A percentile compares a stretch with the other conserved stretches of the same genome.
phyloP scores from a whole-genome alignment of 1,140 invertebrate genomes.

The Trichoplusia ni region DNA sequence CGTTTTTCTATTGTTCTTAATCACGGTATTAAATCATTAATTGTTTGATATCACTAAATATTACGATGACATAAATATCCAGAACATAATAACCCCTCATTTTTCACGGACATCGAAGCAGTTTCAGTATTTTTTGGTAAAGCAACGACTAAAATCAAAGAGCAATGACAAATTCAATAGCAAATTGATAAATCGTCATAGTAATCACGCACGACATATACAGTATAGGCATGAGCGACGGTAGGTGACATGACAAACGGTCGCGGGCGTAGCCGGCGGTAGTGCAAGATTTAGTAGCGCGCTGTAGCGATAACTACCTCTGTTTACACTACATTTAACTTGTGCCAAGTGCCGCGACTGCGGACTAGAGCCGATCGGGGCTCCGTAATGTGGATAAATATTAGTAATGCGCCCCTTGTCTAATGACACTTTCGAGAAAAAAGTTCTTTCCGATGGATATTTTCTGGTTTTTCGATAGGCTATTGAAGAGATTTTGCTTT shows the following conservation, averaged over 20 bases:
- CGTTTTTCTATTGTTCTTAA: too few relatives aligned
- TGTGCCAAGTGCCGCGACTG: constrained; percentile 57
- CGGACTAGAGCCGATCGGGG: constrained; percentile 16
- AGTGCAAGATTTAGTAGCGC: constrained; percentile 64
- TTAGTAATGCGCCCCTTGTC: constrained; percentile 30
- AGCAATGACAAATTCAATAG: too few relatives aligned
- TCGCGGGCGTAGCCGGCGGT: constrained; percentile 36
- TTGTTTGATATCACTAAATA: too few relatives aligned
- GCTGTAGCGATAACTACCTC: constrained; percentile 67
- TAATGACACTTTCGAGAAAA: constrained; percentile 9
- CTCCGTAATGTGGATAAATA: constrained; percentile 31
- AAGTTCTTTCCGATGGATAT: too few relatives aligned
- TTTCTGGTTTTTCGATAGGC: neutral
- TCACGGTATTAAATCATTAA: too few relatives aligned
- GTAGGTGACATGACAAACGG: constrained; percentile 65
- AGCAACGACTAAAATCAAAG: too few relatives aligned
- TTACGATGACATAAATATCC: too few relatives aligned
- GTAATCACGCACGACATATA: constrained; percentile 37
- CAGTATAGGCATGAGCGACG: constrained; percentile 33
- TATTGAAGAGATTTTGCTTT: neutral
- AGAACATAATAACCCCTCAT: too few relatives aligned
- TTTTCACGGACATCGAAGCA: too few relatives aligned
- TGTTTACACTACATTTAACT: constrained; percentile 79
- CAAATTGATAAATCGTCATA: constrained; percentile 42
- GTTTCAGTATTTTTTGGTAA: too few relatives aligned